Evolutionary conservation across 2,113 vertebrate species (phyloP), one percentile per base, ranked within the genome.

Genomic region (Regulus satrapa): DNA sequence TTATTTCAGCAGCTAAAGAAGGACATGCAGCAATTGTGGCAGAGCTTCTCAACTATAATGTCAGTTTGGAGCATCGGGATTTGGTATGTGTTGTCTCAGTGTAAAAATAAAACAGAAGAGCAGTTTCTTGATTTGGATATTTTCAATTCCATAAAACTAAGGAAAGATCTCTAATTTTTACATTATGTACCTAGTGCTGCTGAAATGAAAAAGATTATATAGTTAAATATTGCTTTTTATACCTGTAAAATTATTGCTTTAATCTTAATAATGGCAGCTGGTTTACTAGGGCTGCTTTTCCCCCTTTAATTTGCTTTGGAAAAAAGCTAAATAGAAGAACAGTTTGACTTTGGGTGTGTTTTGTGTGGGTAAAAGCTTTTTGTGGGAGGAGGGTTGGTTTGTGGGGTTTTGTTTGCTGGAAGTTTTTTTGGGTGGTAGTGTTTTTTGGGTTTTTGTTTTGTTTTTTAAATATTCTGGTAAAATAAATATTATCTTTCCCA

Each of bases 1-100:
- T 99, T 85, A 99, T 99, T 97, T 99, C 99, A 2, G 99, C 99
- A 41, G 98, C 99, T 32, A 99, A 99, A 95, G 99, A 99, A 94
- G 99, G 99, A 23, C 99, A 99, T 67, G 41, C 98, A 14, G 98
- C 98, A 79, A 97, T 99, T 56, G 99, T 99, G 83, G 98, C 96
- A 75, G 99, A 99, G 32, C 97, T 99, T 7, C 98, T 99, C 59
- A 98, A 97, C 61, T 98, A 98, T 40, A 98, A 98, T 92, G 99
- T 98, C 43, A 98, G 97, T 95, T 90, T 99, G 97, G 99, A 99
- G 94, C 99, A 99, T 94, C 98, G 99, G 38, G 99, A 99, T 92
- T 98, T 99, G 99, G 99, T 99, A 97, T 77, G 98, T 80, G 32
- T 74, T 74, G 12, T 63, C 21, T 54, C 46, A 26, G 8, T 54